These are phyloP conservation scores for Actinia equina DNA, from an alignment of 64 coral and sea anemone genomes.

Conservation along the genomic window DNA sequence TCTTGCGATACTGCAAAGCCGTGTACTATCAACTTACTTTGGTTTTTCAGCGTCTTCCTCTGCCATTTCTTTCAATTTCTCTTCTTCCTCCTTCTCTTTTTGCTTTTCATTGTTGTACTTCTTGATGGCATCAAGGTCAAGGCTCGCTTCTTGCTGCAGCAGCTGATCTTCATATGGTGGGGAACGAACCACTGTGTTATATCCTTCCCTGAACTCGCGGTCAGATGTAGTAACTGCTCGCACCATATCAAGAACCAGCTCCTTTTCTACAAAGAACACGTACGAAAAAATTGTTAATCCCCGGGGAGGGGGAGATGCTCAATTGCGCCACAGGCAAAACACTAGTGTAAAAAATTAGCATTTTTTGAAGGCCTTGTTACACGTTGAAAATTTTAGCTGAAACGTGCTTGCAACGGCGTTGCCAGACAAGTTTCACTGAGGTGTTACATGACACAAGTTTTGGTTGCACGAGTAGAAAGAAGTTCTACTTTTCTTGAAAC, in stretches of 20 bases:
- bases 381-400: too few relatives aligned
- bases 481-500: too few relatives aligned
- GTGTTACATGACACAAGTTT: too few relatives aligned
- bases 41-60: conserved; percentile 66
- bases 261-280: conserved; percentile 66
- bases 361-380: too few relatives aligned
- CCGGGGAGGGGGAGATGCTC: too few relatives aligned
- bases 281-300: too few relatives aligned
- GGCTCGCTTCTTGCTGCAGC: conserved; percentile 88
- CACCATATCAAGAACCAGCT: conserved; percentile 96
- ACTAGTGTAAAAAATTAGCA: too few relatives aligned
- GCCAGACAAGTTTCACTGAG: too few relatives aligned
- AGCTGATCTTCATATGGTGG: conserved; percentile 88
- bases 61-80: conserved; percentile 25
- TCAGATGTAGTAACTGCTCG: conserved; percentile 88
- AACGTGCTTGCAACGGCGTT: too few relatives aligned
- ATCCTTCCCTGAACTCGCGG: conserved; percentile 88
- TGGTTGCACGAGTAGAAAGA: too few relatives aligned
- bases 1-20: too few relatives aligned
- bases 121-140: conserved; percentile 86
- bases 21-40: conserved; percentile 46
- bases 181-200: conserved; percentile 64
- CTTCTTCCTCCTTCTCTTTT: conserved; percentile 63
- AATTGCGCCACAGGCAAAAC: too few relatives aligned
- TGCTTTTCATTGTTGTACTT: conserved; percentile 83